Percentiles rank a stretch among this genome's conserved stretches.
These are phyloP conservation scores for Pilophorus perplexus DNA, from an alignment of 2,888 invertebrate genomes.

Conservation along the genomic window DNA sequence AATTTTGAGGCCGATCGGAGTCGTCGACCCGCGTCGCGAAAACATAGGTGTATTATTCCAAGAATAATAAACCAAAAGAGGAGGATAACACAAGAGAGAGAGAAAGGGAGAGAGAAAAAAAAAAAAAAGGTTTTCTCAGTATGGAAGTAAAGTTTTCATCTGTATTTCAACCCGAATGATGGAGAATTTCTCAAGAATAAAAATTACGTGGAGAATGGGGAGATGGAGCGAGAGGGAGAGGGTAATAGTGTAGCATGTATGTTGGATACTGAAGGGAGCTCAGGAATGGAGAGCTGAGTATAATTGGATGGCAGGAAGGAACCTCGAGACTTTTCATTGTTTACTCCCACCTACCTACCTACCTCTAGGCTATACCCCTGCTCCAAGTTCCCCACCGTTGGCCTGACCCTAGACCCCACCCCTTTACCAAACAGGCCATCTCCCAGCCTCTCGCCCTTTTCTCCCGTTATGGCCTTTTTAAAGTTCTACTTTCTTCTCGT, in stretches of 20 bases:
- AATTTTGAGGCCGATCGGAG: too few relatives aligned
- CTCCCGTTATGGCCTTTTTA: slow-evolving; percentile 24
- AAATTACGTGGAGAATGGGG: neutral
- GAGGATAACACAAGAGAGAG: too few relatives aligned
- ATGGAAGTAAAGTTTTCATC: too few relatives aligned
- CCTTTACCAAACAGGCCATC: neutral
- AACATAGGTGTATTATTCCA: too few relatives aligned
- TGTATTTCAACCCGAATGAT: too few relatives aligned
- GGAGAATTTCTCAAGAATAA: neutral
- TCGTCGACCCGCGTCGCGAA: too few relatives aligned
- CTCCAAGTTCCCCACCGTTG: neutral
- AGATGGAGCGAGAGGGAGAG: neutral
- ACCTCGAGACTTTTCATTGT: slow-evolving; percentile 29
- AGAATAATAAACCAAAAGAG: too few relatives aligned
- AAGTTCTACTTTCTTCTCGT: slow-evolving; percentile 13
- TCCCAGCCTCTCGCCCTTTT: slow-evolving; percentile 1
- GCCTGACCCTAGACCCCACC: neutral
- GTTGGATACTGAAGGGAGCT: neutral
- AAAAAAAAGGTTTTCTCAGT: too few relatives aligned
- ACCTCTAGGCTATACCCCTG: slow-evolving; percentile 2
- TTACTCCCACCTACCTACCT: slow-evolving; percentile 11
- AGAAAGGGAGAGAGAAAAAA: too few relatives aligned
- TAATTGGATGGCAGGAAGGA: slow-evolving; percentile 34
- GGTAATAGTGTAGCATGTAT: neutral
- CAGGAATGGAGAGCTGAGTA: slow-evolving; percentile 17